Base-by-base conservation (phyloP, 2,888 invertebrate genomes). In the Ecliptopera silaceata region DNA sequence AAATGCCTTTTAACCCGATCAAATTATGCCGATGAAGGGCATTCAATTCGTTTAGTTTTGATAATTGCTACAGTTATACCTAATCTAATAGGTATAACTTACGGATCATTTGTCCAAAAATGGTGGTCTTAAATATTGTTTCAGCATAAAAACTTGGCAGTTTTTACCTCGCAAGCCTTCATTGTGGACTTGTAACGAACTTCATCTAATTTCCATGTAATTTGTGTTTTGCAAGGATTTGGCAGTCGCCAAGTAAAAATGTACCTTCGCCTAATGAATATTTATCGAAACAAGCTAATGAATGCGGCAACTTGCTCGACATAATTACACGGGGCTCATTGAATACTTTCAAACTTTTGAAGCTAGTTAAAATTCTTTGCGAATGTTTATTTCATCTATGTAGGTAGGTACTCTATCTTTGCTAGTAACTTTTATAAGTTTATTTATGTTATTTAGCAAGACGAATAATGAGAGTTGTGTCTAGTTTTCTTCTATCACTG, bases 251-350 rank as follows among this genome's bases (percentile, higher is more conserved):
- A 77, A 79, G 77, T 80, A 82, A 81, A 83, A 82, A 82, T 79
- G 76, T 74, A 71, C 73, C 75, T 31, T 36, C 39, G 56, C 65
- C 77, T 82, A 79, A 77, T 87, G 86, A 88, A 88, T 87, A 85
- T 85, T 86, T 82, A 84, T 79, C 75, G 80, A 73, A 75, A 82
- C 80, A 75, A 68, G 61, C 74, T 86, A 86, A 86, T 82, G 78
- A 84, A 84, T 79, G 81, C 82, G 72, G 70, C 74, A 82, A 84
- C 76, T 84, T 86, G 72, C 75, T 80, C 76, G 70, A 82, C 80
- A 82, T 86, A 80, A 87, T 87, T 85, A 84, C 78, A 70, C 70
- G 66, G 74, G 69, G 76, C 80, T 85, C 84, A 84, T 84, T 84
- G 83, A 86, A 85, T 85, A 80, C 82, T 82, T 85, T 73, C 69